Evolutionary conservation across 2,113 vertebrate genomes (phyloP).

Genomic region (Peromyscus maniculatus): DNA sequence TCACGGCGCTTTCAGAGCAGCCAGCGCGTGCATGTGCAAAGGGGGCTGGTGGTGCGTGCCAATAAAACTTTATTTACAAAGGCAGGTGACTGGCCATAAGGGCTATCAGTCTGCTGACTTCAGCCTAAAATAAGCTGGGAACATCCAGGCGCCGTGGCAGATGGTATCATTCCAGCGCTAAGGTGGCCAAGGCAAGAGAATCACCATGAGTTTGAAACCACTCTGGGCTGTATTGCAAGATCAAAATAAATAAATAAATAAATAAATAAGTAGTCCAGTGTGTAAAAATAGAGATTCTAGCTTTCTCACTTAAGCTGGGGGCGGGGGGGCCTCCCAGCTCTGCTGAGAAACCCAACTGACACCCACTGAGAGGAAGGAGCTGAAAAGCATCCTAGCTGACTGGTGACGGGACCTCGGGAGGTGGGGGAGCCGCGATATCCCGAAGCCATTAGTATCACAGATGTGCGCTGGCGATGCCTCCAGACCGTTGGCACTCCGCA

Average conservation of each 20-base stretch:
- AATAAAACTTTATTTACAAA: constrained; percentile 66
- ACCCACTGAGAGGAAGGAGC: not conserved
- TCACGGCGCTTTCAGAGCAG: too few species aligned
- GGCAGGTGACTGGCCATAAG: not conserved
- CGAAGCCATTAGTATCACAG: constrained; percentile 3
- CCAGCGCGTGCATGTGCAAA: not conserved
- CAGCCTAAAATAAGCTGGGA: constrained; percentile 1
- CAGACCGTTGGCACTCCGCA: not conserved
- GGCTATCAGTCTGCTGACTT: not conserved
- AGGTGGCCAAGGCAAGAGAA: not conserved
- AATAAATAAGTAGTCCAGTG: not conserved
- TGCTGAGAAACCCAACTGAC: not conserved
- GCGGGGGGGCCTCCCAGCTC: not conserved
- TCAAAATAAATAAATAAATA: not conserved
- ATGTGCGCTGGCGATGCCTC: constrained; percentile 51
- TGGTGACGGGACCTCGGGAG: not conserved
- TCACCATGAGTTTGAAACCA: not conserved
- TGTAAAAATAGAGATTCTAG: not conserved
- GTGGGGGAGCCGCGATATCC: not conserved
- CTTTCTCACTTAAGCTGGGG: not conserved
- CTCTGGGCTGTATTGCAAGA: not conserved
- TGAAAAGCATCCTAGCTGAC: not conserved
- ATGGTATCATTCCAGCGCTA: not conserved
- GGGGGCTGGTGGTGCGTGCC: rapidly evolving
- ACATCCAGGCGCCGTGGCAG: not conserved